Evolutionary conservation across 2,113 vertebrate genomes (phyloP).

Genomic region (Heterocephalus glaber): DNA sequence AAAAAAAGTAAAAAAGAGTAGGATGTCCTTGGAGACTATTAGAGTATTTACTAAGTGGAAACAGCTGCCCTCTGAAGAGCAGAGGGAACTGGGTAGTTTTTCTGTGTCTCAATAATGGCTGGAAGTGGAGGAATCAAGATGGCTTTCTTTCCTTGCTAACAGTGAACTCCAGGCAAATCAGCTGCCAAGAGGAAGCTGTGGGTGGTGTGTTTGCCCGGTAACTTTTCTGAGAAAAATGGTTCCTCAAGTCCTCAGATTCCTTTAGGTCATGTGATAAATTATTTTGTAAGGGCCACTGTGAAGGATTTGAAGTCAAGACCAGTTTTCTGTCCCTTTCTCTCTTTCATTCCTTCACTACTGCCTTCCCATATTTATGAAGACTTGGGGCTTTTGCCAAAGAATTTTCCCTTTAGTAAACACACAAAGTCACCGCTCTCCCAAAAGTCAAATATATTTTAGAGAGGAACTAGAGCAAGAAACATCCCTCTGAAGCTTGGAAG

Average conservation of each 20-base stretch:
- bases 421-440: background rate
- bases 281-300: background rate
- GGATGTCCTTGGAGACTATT: background rate
- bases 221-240: conserved; percentile 50
- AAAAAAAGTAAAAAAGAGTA: background rate
- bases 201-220: background rate
- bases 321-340: background rate
- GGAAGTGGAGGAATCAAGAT: too few species aligned
- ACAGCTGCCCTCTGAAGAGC: background rate
- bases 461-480: background rate
- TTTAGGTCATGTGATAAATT: conserved; percentile 25
- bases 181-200: conserved; percentile 43
- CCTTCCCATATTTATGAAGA: background rate
- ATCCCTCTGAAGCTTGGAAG: background rate
- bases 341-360: too few species aligned
- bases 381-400: background rate
- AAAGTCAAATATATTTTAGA: background rate
- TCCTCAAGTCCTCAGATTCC: conserved; percentile 10
- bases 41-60: background rate
- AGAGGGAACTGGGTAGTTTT: background rate
- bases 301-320: background rate
- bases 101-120: background rate
- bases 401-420: conserved; percentile 1
- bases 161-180: background rate
- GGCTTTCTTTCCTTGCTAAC: background rate